Percentiles rank a stretch among this genome's conserved stretches.
These are phyloP conservation scores for Pseudocheirus occidentalis DNA, from an alignment of 2,797 vertebrate species.

Conservation along the genomic window DNA sequence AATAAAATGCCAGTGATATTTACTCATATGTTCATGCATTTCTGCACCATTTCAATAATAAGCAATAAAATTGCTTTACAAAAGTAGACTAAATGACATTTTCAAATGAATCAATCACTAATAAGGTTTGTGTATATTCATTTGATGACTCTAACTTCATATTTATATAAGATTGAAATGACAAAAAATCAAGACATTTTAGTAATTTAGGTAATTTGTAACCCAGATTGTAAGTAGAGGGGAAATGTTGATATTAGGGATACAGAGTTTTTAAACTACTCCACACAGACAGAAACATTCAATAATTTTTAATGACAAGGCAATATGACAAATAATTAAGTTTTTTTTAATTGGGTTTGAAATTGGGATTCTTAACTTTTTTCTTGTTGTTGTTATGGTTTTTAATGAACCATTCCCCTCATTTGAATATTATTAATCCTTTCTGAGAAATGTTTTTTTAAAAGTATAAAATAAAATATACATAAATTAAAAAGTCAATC, in stretches of 20 bases:
- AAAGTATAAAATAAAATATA: background rate
- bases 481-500: background rate
- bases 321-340: background rate
- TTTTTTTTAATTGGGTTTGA: background rate
- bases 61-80: background rate
- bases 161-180: background rate
- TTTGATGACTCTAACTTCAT: background rate
- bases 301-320: background rate
- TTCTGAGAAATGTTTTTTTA: background rate
- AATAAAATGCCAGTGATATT: background rate
- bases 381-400: too few species aligned
- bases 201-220: background rate
- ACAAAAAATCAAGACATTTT: background rate
- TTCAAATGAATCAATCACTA: background rate
- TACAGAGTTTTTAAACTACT: background rate
- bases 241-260: background rate
- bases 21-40: background rate
- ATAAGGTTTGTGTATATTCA: background rate
- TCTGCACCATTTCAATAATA: background rate
- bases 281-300: background rate
- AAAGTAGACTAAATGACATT: slow-evolving; percentile 8
- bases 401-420: background rate
- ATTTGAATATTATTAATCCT: background rate
- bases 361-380: background rate
- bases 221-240: background rate